Percentiles rank a stretch among this genome's conserved stretches.
phyloP scores from a whole-genome alignment of 2,113 vertebrate genomes.

The Sylvicapra grimmia region DNA sequence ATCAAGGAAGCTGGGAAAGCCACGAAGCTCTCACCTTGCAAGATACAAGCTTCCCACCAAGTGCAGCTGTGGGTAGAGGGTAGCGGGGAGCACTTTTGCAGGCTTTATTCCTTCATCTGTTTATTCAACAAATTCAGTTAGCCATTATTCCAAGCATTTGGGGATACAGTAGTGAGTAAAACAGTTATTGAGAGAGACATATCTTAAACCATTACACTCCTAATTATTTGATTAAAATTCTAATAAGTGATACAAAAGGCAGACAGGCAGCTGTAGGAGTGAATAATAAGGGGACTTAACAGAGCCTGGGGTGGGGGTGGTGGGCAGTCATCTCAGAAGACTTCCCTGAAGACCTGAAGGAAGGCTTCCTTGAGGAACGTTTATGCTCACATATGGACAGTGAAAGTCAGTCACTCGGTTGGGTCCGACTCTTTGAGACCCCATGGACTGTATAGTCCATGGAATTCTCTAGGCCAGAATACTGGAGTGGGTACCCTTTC shows the following conservation, averaged over 20 bases:
- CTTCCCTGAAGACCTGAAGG: not conserved
- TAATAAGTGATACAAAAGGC: not conserved
- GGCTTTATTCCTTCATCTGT: not conserved
- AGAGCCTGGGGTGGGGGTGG: not conserved
- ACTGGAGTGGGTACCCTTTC: not conserved
- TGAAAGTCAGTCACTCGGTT: not conserved
- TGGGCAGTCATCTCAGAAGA: not conserved
- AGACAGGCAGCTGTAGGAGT: not conserved
- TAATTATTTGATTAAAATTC: conserved; percentile 26
- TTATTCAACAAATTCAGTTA: conserved; percentile 1
- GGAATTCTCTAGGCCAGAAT: not conserved
- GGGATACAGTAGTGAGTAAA: not conserved
- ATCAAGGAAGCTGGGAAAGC: not conserved
- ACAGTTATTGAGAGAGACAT: not conserved
- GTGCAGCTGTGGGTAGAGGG: not conserved
- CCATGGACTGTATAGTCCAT: not conserved
- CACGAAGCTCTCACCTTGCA: not conserved
- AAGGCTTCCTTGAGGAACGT: not conserved
- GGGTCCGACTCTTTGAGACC: not conserved
- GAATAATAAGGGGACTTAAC: not conserved
- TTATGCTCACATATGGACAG: not conserved
- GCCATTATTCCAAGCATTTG: not conserved
- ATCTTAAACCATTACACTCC: not conserved
- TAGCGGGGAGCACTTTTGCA: not conserved
- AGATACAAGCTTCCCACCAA: not conserved